Base-by-base conservation (phyloP, 2,113 vertebrate species). In the Vidua chalybeata region DNA sequence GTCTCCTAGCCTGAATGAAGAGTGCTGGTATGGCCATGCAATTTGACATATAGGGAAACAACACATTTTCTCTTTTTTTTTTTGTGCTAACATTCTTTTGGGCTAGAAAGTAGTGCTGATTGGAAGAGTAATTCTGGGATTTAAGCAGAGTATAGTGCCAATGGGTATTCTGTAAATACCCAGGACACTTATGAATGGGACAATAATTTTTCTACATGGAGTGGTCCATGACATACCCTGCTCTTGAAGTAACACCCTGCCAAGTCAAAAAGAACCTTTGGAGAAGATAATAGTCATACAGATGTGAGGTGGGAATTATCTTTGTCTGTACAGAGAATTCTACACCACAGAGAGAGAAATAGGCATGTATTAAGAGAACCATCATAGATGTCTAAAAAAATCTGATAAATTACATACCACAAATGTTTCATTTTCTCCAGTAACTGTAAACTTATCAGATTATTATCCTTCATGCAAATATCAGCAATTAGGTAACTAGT, bases 11-110 rank as follows among this genome's bases (percentile, higher is more conserved):
- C 24, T 43, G 37, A 87, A 82, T 23, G 24, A 84, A 87, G 62
- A 82, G 20, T 2, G 28, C 20, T 26, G n/a, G 15, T 87, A 52
- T 9, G 39, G 24, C 20, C 79, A 49, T 0, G 1, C 1, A 5
- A 66, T 49, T 84, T 84, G 61, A 68, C 12, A 45, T 41, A 75
- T 0, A 89, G 8, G 13, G 24, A 74, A 90, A 79, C 13, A 69
- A 20, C 3, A 17, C 5, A 10, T 49, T 28, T 30, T 20, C 22
- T 58, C 56, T 7, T 43, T 43, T 43, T 48, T 41, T 41, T 43
- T 27, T 30, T 1, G 4, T 56, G 35, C 14, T 41, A 69, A 24
- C 3, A 9, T 68, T 79, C 13, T 54, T 91, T 64, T 76, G 46
- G 43, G 16, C 28, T 83, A 66, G 26, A 30, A 88, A 18, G 18